phyloP scores from a whole-genome alignment of 2,113 vertebrate species.

The Etheostoma spectabile region DNA sequence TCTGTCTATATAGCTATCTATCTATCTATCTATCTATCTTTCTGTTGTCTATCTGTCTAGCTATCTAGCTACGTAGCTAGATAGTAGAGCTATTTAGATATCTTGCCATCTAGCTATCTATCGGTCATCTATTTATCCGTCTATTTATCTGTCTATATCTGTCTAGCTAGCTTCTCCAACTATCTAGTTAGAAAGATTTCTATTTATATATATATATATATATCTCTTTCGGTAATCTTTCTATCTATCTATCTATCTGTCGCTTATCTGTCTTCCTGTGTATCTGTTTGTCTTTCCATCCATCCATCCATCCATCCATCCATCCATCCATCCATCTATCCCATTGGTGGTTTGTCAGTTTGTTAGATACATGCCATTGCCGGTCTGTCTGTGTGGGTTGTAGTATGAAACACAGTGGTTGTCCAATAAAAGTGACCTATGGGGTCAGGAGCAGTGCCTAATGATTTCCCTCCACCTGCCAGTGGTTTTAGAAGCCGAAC shows the following conservation, averaged over 20 bases:
- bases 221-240: not conserved
- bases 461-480: slow-evolving; percentile 77
- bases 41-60: not conserved
- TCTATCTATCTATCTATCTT: too few species aligned
- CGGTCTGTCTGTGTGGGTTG: slow-evolving; percentile 52
- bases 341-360: slow-evolving; percentile 24
- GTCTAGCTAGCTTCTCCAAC: too few species aligned
- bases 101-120: not conserved
- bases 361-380: slow-evolving; percentile 40
- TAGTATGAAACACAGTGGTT: slow-evolving; percentile 69
- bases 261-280: not conserved
- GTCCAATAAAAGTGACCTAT: slow-evolving; percentile 81
- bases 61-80: not conserved
- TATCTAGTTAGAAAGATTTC: too few species aligned
- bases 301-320: too few species aligned
- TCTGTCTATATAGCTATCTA: not conserved
- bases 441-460: slow-evolving; percentile 69
- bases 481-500: slow-evolving; percentile 66
- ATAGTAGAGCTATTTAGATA: not conserved
- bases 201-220: not conserved
- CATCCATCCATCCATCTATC: not conserved
- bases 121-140: not conserved
- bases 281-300: not conserved
- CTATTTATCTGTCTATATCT: not conserved
- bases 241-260: not conserved